Conservation (phyloP, 1,140 invertebrate species). For the Philopotamus ludificatus region DNA sequence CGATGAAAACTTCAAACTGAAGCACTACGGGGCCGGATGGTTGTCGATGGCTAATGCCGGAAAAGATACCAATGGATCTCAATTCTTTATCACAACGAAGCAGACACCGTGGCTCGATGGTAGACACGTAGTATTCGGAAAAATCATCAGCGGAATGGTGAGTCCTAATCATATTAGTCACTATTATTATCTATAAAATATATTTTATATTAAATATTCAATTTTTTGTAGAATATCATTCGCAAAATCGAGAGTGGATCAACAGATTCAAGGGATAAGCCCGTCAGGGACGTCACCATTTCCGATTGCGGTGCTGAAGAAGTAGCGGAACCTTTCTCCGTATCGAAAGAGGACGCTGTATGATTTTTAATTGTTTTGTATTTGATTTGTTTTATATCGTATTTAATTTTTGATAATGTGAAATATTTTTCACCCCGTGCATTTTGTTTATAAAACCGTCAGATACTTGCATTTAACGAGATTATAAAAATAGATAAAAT, state of each 20-base stretch:
- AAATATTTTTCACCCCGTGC: constrained; percentile 2
- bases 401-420: neutral
- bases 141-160: constrained; percentile 89
- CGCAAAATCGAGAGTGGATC: constrained; percentile 77
- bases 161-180: constrained; percentile 44
- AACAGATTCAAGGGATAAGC: constrained; percentile 76
- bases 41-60: constrained; percentile 96
- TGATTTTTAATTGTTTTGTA: constrained; percentile 1
- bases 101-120: constrained; percentile 94
- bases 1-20: constrained; percentile 98
- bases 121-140: constrained; percentile 96
- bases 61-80: constrained; percentile 96
- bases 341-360: constrained; percentile 75
- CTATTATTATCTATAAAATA: too few species aligned
- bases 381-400: constrained; percentile 2
- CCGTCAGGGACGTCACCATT: constrained; percentile 78
- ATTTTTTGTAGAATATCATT: constrained; percentile 71
- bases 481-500: neutral
- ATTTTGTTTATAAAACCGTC: constrained; percentile 17
- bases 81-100: constrained; percentile 95
- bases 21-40: constrained; percentile 96
- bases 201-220: constrained; percentile 11
- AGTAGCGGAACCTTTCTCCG: constrained; percentile 75
- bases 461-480: neutral
- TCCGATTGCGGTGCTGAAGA: constrained; percentile 68